Evolutionary conservation across 92 coral and sea anemone genomes (phyloP).

Genomic region (Meandrina meandrites): DNA sequence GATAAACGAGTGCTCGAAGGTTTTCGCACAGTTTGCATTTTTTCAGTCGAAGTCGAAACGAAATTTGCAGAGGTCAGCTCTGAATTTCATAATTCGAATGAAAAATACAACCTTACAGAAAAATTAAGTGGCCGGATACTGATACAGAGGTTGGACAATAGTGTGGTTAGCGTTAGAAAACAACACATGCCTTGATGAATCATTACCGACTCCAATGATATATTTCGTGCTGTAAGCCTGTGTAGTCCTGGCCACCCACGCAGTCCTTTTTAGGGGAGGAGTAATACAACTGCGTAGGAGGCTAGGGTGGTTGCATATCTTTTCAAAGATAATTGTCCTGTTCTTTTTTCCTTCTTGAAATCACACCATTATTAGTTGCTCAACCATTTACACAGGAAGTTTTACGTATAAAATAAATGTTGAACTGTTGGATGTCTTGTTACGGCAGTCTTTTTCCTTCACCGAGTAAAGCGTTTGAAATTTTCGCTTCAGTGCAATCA

Average conservation of each 20-base stretch:
- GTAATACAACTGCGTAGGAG: too few relatives aligned
- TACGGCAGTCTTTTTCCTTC: neutral
- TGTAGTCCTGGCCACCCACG: too few relatives aligned
- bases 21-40: neutral
- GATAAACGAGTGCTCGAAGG: neutral
- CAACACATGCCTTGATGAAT: too few relatives aligned
- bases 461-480: neutral
- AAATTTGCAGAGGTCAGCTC: too few relatives aligned
- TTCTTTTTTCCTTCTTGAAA: neutral
- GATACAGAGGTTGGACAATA: neutral
- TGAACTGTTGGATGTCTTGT: too few relatives aligned
- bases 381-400: neutral
- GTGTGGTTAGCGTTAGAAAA: too few relatives aligned
- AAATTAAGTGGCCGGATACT: neutral
- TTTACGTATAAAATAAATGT: neutral
- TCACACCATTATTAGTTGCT: constrained; percentile 7
- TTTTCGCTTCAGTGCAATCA: constrained; percentile 14
- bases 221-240: neutral
- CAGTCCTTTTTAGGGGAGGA: too few relatives aligned
- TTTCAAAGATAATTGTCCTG: neutral
- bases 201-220: neutral
- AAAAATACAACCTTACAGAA: neutral
- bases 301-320: neutral
- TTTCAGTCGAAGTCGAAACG: constrained; percentile 3
- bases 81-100: too few relatives aligned